These are phyloP conservation scores for Cinara cedri DNA, from an alignment of 2,888 invertebrate species.

Conservation along the genomic window DNA sequence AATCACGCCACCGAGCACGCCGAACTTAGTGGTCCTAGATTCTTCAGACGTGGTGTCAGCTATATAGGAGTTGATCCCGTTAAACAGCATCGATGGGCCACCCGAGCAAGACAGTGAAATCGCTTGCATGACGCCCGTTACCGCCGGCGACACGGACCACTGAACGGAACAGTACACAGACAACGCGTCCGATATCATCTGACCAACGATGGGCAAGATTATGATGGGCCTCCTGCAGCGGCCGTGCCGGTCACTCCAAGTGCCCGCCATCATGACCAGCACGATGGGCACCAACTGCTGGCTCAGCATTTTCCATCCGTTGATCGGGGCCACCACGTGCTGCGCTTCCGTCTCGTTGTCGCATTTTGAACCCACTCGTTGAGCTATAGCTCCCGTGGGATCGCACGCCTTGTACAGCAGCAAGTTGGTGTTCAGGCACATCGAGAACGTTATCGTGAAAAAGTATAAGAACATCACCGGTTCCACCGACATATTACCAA, in stretches of 20 bases:
- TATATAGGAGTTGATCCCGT: slow-evolving; percentile 59
- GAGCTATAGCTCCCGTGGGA: slow-evolving; percentile 30
- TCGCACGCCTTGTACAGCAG: slow-evolving; percentile 58
- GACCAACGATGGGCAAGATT: slow-evolving; percentile 59
- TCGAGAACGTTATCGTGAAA: slow-evolving; percentile 46
- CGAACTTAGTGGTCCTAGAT: slow-evolving; percentile 59
- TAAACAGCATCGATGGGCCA: slow-evolving; percentile 58
- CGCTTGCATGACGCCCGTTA: slow-evolving; percentile 58
- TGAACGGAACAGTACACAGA: slow-evolving; percentile 58
- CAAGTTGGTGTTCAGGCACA: slow-evolving; percentile 45
- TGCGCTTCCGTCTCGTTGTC: slow-evolving; percentile 54
- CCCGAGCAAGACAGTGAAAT: slow-evolving; percentile 58
- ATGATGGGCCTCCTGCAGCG: slow-evolving; percentile 59
- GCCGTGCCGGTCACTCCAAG: slow-evolving; percentile 59
- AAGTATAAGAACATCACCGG: slow-evolving; percentile 57
- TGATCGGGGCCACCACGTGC: slow-evolving; percentile 56
- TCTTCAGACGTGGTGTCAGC: slow-evolving; percentile 59
- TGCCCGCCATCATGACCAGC: slow-evolving; percentile 58
- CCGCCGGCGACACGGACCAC: slow-evolving; percentile 59
- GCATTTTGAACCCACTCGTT: slow-evolving; percentile 33
- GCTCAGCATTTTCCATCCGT: slow-evolving; percentile 56
- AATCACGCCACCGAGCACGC: slow-evolving; percentile 57
- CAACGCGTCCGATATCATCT: slow-evolving; percentile 58
- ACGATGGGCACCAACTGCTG: slow-evolving; percentile 54
- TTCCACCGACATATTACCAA: slow-evolving; percentile 41